These are phyloP conservation scores for Tiaroga cobitis DNA, from an alignment of 2,797 vertebrate species.

Conservation along the genomic window DNA sequence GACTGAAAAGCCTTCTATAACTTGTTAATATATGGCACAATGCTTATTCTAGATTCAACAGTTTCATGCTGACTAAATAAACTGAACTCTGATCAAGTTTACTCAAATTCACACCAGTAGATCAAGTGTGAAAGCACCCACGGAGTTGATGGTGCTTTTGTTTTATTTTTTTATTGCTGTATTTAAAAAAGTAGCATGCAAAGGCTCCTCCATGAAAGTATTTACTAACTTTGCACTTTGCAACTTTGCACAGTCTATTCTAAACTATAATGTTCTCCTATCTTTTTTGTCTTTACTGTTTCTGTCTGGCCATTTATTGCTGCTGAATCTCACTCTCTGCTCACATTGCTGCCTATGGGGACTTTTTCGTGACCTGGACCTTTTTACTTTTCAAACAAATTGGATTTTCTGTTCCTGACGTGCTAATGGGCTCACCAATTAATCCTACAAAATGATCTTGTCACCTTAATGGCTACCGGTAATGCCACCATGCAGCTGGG, in stretches of 20 bases:
- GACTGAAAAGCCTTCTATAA: no score
- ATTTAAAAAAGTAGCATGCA: background rate
- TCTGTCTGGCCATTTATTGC: conserved; percentile 64
- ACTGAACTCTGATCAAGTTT: background rate
- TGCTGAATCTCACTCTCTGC: conserved; percentile 51
- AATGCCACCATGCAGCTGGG: conserved; percentile 76
- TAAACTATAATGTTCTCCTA: conserved; percentile 63
- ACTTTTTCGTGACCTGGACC: conserved; percentile 38
- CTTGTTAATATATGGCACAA: no score
- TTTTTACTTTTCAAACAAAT: conserved; percentile 53
- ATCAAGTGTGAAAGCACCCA: conserved; percentile 22
- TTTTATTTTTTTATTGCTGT: background rate
- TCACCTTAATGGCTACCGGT: conserved; percentile 14
- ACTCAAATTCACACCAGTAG: background rate
- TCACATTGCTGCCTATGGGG: conserved; percentile 57
- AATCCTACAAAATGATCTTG: background rate
- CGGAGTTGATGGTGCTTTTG: background rate
- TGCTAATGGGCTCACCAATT: conserved; percentile 13
- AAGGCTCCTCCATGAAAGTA: conserved; percentile 27
- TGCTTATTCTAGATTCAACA: no score
- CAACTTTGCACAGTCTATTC: conserved; percentile 46
- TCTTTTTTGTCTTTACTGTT: conserved; percentile 48
- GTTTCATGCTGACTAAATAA: background rate
- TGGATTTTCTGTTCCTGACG: conserved; percentile 41
- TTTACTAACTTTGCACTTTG: conserved; percentile 7